Evolutionary conservation across 92 coral and sea anemone species (phyloP), one percentile per base, ranked within the genome.

Genomic region (Virgularia gustaviana): DNA sequence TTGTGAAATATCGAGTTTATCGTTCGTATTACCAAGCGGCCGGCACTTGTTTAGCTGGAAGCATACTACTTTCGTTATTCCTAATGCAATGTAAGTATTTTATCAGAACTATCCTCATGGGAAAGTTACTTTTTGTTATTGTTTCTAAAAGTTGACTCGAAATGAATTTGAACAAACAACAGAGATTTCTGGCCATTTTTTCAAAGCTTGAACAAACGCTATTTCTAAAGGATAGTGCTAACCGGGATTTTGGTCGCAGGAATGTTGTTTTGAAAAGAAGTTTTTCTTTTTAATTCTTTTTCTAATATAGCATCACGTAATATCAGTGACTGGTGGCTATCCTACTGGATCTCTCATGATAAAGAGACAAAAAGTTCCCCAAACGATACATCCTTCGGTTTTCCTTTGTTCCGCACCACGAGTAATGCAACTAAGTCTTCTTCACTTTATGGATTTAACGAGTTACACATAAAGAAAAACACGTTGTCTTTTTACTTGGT

Each of bases 251-350:
- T n/a, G n/a, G n/a, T n/a, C n/a, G n/a, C n/a, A n/a, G n/a, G n/a
- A n/a, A n/a, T n/a, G n/a, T n/a, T n/a, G n/a, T n/a, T n/a, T n/a
- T n/a, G n/a, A n/a, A n/a, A n/a, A n/a, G n/a, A n/a, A n/a, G n/a
- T 12, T 0, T 9, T 10, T 19, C 20, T 1, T 5, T 27, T 15
- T 34, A 16, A 22, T 32, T 57, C 63, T 25, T 68, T 70, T 39
- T 39, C 36, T 16, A 32, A 57, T 20, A 22, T 71, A 94, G 99
- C 96, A 23, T 94, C 99, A 12, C 99, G 99, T 43, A 94, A 89
- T 72, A 71, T 94, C 32, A 87, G 99, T 15, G 99, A 94, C 65
- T 94, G 99, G 99, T 94, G 99, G 99, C 79, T 94, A 9, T 94
- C 99, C 3, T 85, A 94, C 78, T 94, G 99, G 99, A 94, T 94